phyloP scores from a whole-genome alignment of 1,140 invertebrate species.

The Drosophila arizonae region DNA sequence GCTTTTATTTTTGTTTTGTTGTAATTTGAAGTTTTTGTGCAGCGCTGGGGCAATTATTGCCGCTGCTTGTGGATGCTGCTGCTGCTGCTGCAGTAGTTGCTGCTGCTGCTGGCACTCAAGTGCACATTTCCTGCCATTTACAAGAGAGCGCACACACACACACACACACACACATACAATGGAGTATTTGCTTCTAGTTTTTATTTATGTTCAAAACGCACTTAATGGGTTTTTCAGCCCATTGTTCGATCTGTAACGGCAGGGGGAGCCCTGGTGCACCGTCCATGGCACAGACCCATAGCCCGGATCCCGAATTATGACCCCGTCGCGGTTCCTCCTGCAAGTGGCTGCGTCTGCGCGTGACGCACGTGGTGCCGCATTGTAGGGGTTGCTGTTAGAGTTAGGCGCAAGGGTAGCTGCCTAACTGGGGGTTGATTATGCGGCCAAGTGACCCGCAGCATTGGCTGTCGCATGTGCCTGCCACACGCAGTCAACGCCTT shows the following conservation, averaged over 20 bases:
- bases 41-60: conserved; percentile 33
- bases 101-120: conserved; percentile 67
- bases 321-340: conserved; percentile 32
- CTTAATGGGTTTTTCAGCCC: conserved; percentile 66
- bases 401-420: conserved; percentile 1
- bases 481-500: conserved; percentile 70
- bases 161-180: conserved; percentile 3
- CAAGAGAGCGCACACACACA: conserved; percentile 42
- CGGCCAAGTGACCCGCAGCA: conserved; percentile 59
- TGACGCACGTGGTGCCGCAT: conserved; percentile 64
- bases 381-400: conserved; percentile 57
- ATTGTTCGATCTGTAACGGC: conserved; percentile 73
- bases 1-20: conserved; percentile 17
- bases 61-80: conserved; percentile 31
- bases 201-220: conserved; percentile 61
- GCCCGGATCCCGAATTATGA: conserved; percentile 41
- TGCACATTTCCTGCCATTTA: conserved; percentile 77
- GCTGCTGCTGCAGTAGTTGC: conserved; percentile 29
- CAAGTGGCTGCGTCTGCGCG: conserved; percentile 66
- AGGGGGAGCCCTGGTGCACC: conserved; percentile 15
- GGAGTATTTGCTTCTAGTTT: conserved; percentile 37
- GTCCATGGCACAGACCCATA: conserved; percentile 7
- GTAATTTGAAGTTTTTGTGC: conserved; percentile 45
- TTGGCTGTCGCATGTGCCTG: conserved; percentile 65
- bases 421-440: conserved; percentile 51